Evolutionary conservation across 2,797 vertebrate species (phyloP), one percentile per base, ranked within the genome.

Genomic region (Oophaga sylvatica): DNA sequence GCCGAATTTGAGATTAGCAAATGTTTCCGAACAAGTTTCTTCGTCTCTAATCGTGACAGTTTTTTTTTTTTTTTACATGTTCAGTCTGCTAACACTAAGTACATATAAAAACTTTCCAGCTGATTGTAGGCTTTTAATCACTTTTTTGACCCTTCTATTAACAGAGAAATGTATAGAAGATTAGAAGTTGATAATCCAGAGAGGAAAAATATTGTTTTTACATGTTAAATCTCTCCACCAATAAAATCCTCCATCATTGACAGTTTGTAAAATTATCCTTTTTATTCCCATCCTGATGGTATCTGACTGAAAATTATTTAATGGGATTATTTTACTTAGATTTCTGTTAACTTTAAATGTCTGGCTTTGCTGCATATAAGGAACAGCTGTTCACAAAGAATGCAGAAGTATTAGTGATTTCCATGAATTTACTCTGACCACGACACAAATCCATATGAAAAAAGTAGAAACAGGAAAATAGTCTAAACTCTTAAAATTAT

Each of bases 341-440:
- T 86, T 83, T 48, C 45, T 89, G 84, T 62, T 63, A 79, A 86
- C 63, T 83, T 73, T 41, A n/a, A 77, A 56, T 60, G 60, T 65
- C 8, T 86, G 80, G 63, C 80, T 57, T 83, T 86, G 63, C 9
- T 48, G 11, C 56, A 20, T 68, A 76, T 60, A n/a, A 78, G 63
- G 2, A 83, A 79, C 87, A 89, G 79, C 79, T 83, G 88, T 83
- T 86, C 13, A 48, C 75, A 83, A 76, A 89, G 31, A 48, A 62
- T 35, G 31, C 62, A 63, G 84, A 73, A 73, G 41, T 22, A 35
- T 86, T 67, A 26, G 35, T 48, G 22, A 78, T 86, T 84, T 85
- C 80, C 35, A 62, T 83, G 80, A 86, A 86, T 56, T 76, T 16
- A 70, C 16, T 84, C 19, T 45, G 20, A 79, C 60, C 35, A 67